phyloP scores from a whole-genome alignment of 2,888 invertebrate genomes.

The Congeria kusceri region DNA sequence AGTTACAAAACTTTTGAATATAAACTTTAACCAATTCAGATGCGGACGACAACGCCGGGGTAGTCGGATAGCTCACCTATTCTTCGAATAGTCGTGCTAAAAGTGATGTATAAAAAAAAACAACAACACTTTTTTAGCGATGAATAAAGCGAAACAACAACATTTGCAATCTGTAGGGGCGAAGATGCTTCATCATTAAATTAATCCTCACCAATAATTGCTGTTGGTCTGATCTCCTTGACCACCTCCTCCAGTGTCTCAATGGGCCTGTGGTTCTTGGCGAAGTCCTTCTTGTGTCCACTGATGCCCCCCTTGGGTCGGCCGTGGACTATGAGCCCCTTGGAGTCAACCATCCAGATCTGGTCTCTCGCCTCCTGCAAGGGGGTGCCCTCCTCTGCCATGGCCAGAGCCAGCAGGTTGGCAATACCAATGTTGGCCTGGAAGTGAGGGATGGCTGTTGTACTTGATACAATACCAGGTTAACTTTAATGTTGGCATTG shows the following conservation, averaged over 20 bases:
- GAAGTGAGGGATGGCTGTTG: constrained; percentile 44
- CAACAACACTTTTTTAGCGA: too few relatives aligned
- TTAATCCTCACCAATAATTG: constrained; percentile 91
- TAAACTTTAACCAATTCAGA: too few relatives aligned
- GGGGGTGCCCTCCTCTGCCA: constrained; percentile 90
- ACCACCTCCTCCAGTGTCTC: constrained; percentile 93
- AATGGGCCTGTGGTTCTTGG: constrained; percentile 89
- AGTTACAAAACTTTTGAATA: too few relatives aligned
- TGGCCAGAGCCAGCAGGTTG: constrained; percentile 95
- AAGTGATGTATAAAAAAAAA: too few relatives aligned
- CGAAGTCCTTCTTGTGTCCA: constrained; percentile 91
- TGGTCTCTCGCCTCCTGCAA: constrained; percentile 91
- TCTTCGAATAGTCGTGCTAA: too few relatives aligned
- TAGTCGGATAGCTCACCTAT: too few relatives aligned
- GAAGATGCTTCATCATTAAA: too few relatives aligned
- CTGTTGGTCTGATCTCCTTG: constrained; percentile 92
- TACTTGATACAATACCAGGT: too few relatives aligned
- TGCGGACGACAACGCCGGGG: too few relatives aligned
- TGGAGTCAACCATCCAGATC: constrained; percentile 98
- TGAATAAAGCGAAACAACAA: too few relatives aligned
- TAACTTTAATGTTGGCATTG: too few relatives aligned
- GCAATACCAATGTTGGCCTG: constrained; percentile 98
- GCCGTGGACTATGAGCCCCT: constrained; percentile 95
- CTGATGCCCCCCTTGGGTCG: constrained; percentile 90
- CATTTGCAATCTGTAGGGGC: too few relatives aligned